Conservation (phyloP, 2,797 vertebrate species). For the Pelobates cultripes region DNA sequence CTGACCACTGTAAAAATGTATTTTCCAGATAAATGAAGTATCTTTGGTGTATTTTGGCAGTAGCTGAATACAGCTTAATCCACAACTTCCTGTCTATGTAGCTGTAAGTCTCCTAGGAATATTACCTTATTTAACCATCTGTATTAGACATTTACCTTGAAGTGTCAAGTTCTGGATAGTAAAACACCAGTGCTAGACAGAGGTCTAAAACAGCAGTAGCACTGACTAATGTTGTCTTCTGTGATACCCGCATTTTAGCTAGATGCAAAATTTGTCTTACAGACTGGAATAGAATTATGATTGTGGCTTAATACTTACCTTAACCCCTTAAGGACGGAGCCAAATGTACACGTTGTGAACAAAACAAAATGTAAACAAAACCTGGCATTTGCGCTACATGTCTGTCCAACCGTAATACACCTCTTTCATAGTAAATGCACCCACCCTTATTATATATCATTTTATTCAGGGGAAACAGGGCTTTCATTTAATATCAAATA, state of each 20-base stretch:
- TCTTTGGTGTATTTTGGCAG: slow-evolving; percentile 51
- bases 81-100: slow-evolving; percentile 57
- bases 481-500: no score
- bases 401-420: no score
- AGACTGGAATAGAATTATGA: background rate
- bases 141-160: slow-evolving; percentile 48
- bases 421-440: no score
- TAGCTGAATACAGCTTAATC: slow-evolving; percentile 52
- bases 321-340: no score
- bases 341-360: no score
- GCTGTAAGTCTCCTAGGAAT: slow-evolving; percentile 45
- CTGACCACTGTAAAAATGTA: slow-evolving; percentile 54
- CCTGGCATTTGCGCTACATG: no score
- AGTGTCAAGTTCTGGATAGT: slow-evolving; percentile 29
- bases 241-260: background rate
- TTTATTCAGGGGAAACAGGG: no score
- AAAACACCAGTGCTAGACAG: slow-evolving; percentile 9
- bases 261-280: background rate
- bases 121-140: slow-evolving; percentile 55
- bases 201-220: slow-evolving; percentile 5
- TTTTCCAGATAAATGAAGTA: slow-evolving; percentile 56
- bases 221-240: background rate
- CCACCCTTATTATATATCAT: no score
- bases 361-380: no score
- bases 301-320: background rate